Base-by-base conservation (phyloP, 2,888 invertebrate species). In the Diaprepes abbreviatus region DNA sequence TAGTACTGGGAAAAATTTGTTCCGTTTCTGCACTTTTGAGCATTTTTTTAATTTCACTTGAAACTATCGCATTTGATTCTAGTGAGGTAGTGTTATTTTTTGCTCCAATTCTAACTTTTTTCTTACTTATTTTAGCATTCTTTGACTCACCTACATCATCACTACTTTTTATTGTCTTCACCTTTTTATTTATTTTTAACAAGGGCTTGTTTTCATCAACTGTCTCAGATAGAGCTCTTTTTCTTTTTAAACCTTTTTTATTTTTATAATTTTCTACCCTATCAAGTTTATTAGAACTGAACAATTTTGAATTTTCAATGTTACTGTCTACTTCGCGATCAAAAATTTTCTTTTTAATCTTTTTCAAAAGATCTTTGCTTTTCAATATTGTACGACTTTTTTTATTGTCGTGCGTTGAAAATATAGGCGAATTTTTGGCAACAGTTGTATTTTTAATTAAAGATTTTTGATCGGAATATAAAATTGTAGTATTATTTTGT, bases 291-390 rank as follows among this genome's bases (percentile, higher is more conserved):
- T n/a, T 19, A 21, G 19, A 19, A 21, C 10, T 3, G 0, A n/a
- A 24, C 9, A 33, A 9, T 10, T 33, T 3, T 33, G 33, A 24
- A 12, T 12, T 40, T 28, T 16, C n/a, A 31, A 50, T 55, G 35
- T 36, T 33, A 28, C 58, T 50, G 24, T 58, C 45, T 45, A n/a
- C 12, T n/a, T 16, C 14, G 3, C 17, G 16, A 33, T 14, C 24
- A 43, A n/a, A n/a, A n/a, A 54, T 35, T 10, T 54, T 62, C 16
- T 62, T 55, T 62, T 60, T 55, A 6, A 62, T 36, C 3, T 4
- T 35, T 35, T 40, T 66, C 5, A 59, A 2, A 14, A 66, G 1
- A 7, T 21, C 33, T 54, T 66, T 60, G 19, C 52, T 52, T 43
- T 66, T 59, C 17, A 17, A 19, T 33, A 38, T n/a, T 10, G 50